phyloP scores from a whole-genome alignment of 2,888 invertebrate species.

The Dinocampus coccinellae region DNA sequence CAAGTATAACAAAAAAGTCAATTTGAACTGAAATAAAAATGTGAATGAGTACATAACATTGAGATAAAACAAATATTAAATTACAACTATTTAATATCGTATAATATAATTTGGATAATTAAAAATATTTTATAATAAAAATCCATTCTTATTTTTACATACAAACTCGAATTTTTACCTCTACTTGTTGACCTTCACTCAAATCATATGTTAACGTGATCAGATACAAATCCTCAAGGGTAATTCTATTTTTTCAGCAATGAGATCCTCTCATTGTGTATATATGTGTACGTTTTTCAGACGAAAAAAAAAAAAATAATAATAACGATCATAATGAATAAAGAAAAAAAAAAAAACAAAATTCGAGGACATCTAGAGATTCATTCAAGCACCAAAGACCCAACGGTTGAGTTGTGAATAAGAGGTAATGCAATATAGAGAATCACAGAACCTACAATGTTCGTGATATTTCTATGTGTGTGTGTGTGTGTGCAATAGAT shows the following conservation, averaged over 20 bases:
- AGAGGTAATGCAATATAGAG: background rate
- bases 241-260: constrained; percentile 41
- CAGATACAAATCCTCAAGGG: constrained; percentile 48
- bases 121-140: too few relatives aligned
- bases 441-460: background rate
- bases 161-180: too few relatives aligned
- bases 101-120: too few relatives aligned
- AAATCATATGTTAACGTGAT: constrained; percentile 45
- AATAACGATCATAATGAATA: too few relatives aligned
- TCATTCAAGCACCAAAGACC: background rate
- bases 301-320: too few relatives aligned
- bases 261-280: background rate
- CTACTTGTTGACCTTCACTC: constrained; percentile 6
- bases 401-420: background rate
- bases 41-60: background rate
- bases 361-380: background rate
- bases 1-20: constrained; percentile 15
- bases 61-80: constrained; percentile 34
- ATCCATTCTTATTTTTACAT: too few relatives aligned
- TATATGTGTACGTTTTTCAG: constrained; percentile 4
- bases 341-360: too few relatives aligned
- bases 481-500: background rate
- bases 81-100: too few relatives aligned
- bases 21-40: constrained; percentile 8
- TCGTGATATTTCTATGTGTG: background rate